Conservation (phyloP, 2,888 invertebrate genomes). For the Macrophya annulata region DNA sequence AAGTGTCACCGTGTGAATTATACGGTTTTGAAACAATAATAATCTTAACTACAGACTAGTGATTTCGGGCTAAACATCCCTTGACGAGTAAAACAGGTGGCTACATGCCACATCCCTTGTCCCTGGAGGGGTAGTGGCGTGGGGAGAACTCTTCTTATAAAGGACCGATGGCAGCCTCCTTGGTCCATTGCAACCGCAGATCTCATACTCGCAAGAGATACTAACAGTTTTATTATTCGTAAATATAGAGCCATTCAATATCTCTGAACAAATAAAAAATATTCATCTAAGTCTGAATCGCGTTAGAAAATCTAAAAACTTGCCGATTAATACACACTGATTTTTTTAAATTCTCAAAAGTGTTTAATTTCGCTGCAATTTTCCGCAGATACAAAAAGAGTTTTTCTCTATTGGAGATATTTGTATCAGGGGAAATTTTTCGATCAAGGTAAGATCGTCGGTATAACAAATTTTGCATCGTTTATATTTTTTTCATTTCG, state of each 20-base stretch:
- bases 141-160: slow-evolving; percentile 66
- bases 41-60: slow-evolving; percentile 60
- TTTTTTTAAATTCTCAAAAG: not conserved
- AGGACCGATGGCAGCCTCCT: slow-evolving; percentile 62
- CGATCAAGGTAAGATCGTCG: slow-evolving; percentile 10
- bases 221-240: slow-evolving; percentile 23
- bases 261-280: not conserved
- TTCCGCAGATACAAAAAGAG: not conserved
- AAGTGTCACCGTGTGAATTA: slow-evolving; percentile 55
- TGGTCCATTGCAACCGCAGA: slow-evolving; percentile 63
- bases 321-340: not conserved
- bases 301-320: not conserved
- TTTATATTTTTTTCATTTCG: not conserved
- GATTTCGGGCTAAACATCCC: slow-evolving; percentile 37
- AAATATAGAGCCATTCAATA: not conserved
- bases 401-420: not conserved
- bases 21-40: slow-evolving; percentile 61
- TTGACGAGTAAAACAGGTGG: slow-evolving; percentile 31
- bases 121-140: slow-evolving; percentile 60
- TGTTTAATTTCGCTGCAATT: not conserved
- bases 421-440: slow-evolving; percentile 7
- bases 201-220: slow-evolving; percentile 63
- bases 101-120: slow-evolving; percentile 52
- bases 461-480: not conserved
- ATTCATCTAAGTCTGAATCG: slow-evolving; percentile 14